phyloP scores from a whole-genome alignment of 2,888 invertebrate genomes.

The Conchocele bisecta region DNA sequence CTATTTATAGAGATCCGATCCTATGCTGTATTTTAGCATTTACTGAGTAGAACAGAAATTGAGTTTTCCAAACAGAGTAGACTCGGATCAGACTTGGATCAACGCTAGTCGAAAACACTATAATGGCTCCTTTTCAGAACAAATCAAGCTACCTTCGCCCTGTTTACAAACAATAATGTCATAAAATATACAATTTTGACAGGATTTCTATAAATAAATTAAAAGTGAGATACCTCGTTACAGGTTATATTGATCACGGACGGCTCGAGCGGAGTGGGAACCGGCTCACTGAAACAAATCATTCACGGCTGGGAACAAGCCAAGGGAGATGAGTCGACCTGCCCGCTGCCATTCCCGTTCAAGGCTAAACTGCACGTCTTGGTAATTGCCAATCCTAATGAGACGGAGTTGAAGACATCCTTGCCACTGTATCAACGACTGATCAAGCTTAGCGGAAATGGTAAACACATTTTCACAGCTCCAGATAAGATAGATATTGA shows the following conservation, averaged over 20 bases:
- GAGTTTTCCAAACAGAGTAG: no score
- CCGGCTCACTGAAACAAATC: slow-evolving; percentile 86
- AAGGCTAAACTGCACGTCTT: slow-evolving; percentile 89
- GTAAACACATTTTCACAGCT: slow-evolving; percentile 83
- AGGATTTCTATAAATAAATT: no score
- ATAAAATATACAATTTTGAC: no score
- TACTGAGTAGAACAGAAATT: no score
- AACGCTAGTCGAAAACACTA: no score
- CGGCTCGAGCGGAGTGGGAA: slow-evolving; percentile 88
- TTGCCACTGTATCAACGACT: slow-evolving; percentile 91
- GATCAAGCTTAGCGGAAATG: slow-evolving; percentile 87
- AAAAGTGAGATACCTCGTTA: slow-evolving; percentile 84
- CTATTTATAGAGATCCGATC: no score
- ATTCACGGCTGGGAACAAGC: slow-evolving; percentile 70
- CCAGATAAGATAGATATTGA: no score
- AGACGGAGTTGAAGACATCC: slow-evolving; percentile 83
- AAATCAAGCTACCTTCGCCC: no score
- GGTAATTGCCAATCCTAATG: slow-evolving; percentile 81
- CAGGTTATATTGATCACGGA: slow-evolving; percentile 90
- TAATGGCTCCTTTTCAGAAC: no score
- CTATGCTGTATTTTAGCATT: no score
- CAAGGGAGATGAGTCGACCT: slow-evolving; percentile 79
- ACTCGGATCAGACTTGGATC: no score
- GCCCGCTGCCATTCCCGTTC: slow-evolving; percentile 91
- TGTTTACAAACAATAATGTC: no score